Conservation (phyloP, 1,140 invertebrate genomes). For the Thaumetopoea pityocampa region DNA sequence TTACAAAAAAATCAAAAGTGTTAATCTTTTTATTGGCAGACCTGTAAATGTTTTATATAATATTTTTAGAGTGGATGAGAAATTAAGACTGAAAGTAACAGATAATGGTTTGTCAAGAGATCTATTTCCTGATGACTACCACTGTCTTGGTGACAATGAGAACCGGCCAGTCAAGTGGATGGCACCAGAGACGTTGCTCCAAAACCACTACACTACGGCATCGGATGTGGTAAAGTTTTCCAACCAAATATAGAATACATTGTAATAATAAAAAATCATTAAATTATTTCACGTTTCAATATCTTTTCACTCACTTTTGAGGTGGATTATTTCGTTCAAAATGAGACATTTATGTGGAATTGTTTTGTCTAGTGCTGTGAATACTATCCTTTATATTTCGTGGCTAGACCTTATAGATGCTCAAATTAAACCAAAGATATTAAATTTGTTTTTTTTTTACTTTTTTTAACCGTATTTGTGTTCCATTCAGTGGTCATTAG, state of each 20-base stretch:
- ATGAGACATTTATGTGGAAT: too few relatives aligned
- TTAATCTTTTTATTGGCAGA: too few relatives aligned
- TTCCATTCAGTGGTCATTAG: slow-evolving; percentile 97
- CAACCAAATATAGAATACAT: background rate
- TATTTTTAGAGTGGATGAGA: slow-evolving; percentile 86
- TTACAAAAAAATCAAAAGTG: too few relatives aligned
- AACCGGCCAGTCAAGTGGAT: slow-evolving; percentile 97
- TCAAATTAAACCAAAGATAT: too few relatives aligned
- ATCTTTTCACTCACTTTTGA: background rate
- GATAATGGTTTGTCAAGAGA: slow-evolving; percentile 94
- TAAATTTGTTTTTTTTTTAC: too few relatives aligned
- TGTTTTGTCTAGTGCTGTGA: too few relatives aligned
- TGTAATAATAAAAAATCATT: too few relatives aligned
- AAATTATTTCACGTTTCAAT: background rate
- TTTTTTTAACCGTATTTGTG: too few relatives aligned
- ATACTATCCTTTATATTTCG: too few relatives aligned
- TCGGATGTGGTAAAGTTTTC: slow-evolving; percentile 86
- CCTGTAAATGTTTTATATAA: slow-evolving; percentile 20
- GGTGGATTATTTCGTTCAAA: too few relatives aligned
- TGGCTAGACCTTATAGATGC: too few relatives aligned
- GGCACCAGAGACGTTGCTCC: slow-evolving; percentile 90
- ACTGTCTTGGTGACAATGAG: slow-evolving; percentile 95
- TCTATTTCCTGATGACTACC: slow-evolving; percentile 96
- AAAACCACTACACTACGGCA: slow-evolving; percentile 86
- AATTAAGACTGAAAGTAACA: slow-evolving; percentile 89